Evolutionary conservation across 2,888 invertebrate species (phyloP).

Genomic region (Drosophila birchii): DNA sequence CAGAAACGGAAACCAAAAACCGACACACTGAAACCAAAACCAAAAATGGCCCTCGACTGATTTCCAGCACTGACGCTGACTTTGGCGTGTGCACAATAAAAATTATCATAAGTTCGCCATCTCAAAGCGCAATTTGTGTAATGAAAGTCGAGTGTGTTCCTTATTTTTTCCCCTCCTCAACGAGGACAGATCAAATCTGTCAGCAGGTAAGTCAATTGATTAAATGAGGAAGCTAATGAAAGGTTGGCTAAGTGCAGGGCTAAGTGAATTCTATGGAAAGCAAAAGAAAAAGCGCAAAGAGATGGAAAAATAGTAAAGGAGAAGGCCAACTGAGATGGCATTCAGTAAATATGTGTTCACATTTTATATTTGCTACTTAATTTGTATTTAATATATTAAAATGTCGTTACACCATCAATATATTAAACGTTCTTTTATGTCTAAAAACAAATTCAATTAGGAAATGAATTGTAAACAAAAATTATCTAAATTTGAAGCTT

Average conservation of each 20-base stretch:
- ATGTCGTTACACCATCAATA: too few relatives aligned
- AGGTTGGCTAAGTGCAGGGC: constrained; percentile 8
- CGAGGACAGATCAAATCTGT: constrained; percentile 27
- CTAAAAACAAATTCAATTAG: too few relatives aligned
- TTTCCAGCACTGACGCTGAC: constrained; percentile 21
- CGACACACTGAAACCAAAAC: constrained; percentile 21
- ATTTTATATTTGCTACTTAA: too few relatives aligned
- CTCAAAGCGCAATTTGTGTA: constrained; percentile 58
- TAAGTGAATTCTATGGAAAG: constrained; percentile 4
- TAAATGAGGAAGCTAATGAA: constrained; percentile 18
- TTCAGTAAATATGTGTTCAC: too few relatives aligned
- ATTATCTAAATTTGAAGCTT: too few relatives aligned
- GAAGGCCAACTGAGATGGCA: too few relatives aligned
- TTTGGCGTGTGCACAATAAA: constrained; percentile 40
- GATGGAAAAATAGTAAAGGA: too few relatives aligned
- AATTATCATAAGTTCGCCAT: constrained; percentile 64
- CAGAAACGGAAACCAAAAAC: constrained; percentile 4
- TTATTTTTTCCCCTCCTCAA: neutral
- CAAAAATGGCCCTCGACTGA: constrained; percentile 31
- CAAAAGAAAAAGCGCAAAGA: neutral
- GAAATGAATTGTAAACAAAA: too few relatives aligned
- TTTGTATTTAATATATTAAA: too few relatives aligned
- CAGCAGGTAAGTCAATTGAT: constrained; percentile 48
- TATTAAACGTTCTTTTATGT: too few relatives aligned
- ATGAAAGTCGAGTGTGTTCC: constrained; percentile 56